Base-by-base conservation (phyloP, 2,888 invertebrate genomes). In the Schrankia costaestrigalis region DNA sequence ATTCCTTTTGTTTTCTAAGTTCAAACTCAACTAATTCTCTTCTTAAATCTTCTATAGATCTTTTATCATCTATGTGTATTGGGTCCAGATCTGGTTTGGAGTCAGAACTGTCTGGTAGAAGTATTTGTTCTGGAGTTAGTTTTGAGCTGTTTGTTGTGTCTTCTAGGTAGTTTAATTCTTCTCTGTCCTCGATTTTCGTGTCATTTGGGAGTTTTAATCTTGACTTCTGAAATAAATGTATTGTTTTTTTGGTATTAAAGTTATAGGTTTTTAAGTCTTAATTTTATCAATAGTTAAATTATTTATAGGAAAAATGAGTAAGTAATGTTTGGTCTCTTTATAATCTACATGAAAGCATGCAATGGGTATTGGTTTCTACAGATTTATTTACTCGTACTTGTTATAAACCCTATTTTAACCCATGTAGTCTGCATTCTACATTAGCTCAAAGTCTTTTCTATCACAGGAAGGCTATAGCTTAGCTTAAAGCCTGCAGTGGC, bases 11-110 rank as follows among this genome's bases (percentile, higher is more conserved):
- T 5, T 35, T 59, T 2, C 13, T 54, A 28, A 62, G 27, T 26
- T 62, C 60, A 11, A 62, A 62, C 11, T 62, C 58, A 0, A 54
- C 13, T n/a, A 62, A 7, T 3, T 57, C 58, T 29, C 35, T 48
- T 19, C 32, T 50, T 3, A 61, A 28, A 1, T 59, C 50, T 13
- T 61, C 52, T 14, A 43, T 22, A 0, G 34, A 23, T 8, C 35
- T 47, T n/a, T 44, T 50, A 1, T 47, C 46, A 11, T 41, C 50
- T 11, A 55, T 44, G 12, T 37, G 38, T 27, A 45, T 56, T 1
- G 53, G 53, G 11, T 55, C 57, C 11, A 41, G 14, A 10, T 32
- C 27, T 12, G 59, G 59, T 27, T 53, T 50, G 6, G 43, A 34
- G 17, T 53, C 52, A 4, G 33, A 28, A 1, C 39, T 14, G 5